These are phyloP conservation scores for Geotria australis DNA, from an alignment of 2,797 vertebrate species.

Conservation along the genomic window DNA sequence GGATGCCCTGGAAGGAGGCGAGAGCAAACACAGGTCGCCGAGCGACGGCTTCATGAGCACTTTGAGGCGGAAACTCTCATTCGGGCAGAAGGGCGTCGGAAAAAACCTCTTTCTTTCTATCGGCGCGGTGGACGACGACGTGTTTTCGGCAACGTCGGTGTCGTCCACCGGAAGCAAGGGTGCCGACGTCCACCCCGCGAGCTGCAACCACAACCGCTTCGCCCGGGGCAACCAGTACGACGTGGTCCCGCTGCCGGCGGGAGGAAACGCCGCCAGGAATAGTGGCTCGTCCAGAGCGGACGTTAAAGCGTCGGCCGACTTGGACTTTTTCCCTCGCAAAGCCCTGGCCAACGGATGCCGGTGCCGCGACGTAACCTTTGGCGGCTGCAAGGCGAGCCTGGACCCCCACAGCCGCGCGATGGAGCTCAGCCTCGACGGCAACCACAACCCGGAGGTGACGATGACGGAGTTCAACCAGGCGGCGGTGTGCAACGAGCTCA, in stretches of 20 bases:
- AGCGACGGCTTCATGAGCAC: slow-evolving; percentile 83
- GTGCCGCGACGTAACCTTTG: neutral
- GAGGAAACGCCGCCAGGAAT: slow-evolving; percentile 53
- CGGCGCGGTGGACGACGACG: slow-evolving; percentile 42
- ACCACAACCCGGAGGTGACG: neutral
- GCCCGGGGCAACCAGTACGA: slow-evolving; percentile 82
- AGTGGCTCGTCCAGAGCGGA: slow-evolving; percentile 87
- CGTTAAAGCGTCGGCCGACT: slow-evolving; percentile 83
- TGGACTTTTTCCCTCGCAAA: neutral
- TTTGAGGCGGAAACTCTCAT: slow-evolving; percentile 58
- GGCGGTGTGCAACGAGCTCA: neutral
- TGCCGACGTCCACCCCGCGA: slow-evolving; percentile 24
- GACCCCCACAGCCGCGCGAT: neutral
- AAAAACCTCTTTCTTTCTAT: slow-evolving; percentile 38
- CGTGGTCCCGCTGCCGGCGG: slow-evolving; percentile 53
- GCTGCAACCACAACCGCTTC: slow-evolving; percentile 58
- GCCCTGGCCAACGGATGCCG: neutral
- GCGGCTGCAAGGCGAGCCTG: neutral
- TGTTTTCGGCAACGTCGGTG: slow-evolving; percentile 21
- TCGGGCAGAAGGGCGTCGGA: slow-evolving; percentile 69
- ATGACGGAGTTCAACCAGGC: neutral
- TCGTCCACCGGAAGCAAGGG: slow-evolving; percentile 23
- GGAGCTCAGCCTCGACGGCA: neutral
- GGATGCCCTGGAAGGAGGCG: slow-evolving; percentile 46
- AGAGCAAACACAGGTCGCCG: slow-evolving; percentile 49